phyloP scores from a whole-genome alignment of 2,888 invertebrate genomes.

The Erynnis tages region DNA sequence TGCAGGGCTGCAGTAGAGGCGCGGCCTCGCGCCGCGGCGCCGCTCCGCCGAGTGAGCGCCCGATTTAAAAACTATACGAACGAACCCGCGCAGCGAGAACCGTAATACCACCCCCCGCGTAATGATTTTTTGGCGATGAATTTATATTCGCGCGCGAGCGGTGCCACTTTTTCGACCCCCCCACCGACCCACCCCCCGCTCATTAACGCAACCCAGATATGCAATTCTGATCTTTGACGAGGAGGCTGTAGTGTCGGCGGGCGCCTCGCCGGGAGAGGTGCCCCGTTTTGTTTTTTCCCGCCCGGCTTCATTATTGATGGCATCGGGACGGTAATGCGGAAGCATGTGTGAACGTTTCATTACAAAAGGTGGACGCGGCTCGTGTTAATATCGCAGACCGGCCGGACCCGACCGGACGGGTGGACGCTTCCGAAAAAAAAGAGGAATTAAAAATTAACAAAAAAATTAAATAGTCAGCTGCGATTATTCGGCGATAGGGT shows the following conservation, averaged over 20 bases:
- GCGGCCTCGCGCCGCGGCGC: constrained; percentile 72
- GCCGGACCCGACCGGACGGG: constrained; percentile 78
- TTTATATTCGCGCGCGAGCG: constrained; percentile 86
- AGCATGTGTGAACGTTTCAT: constrained; percentile 82
- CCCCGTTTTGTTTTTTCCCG: constrained; percentile 80
- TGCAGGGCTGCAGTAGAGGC: constrained; percentile 54
- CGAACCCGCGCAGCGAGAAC: constrained; percentile 76
- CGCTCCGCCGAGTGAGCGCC: constrained; percentile 74
- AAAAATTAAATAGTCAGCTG: constrained; percentile 50
- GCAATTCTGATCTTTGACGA: constrained; percentile 85
- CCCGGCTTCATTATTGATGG: constrained; percentile 83
- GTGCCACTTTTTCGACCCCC: constrained; percentile 82
- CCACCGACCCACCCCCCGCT: constrained; percentile 71
- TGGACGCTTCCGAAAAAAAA: constrained; percentile 70
- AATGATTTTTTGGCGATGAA: constrained; percentile 94
- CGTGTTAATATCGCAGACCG: constrained; percentile 80
- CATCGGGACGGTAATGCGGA: constrained; percentile 81
- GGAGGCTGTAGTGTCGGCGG: constrained; percentile 82
- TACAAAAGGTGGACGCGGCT: constrained; percentile 80
- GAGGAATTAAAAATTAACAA: constrained; percentile 40
- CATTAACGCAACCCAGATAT: constrained; percentile 85
- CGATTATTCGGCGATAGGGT: constrained; percentile 45
- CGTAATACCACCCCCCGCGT: constrained; percentile 89
- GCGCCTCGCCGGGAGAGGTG: constrained; percentile 78
- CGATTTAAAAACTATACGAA: constrained; percentile 81